Evolutionary conservation across 2,888 invertebrate species (phyloP).

Genomic region (Hirtodrosophila alboralis): DNA sequence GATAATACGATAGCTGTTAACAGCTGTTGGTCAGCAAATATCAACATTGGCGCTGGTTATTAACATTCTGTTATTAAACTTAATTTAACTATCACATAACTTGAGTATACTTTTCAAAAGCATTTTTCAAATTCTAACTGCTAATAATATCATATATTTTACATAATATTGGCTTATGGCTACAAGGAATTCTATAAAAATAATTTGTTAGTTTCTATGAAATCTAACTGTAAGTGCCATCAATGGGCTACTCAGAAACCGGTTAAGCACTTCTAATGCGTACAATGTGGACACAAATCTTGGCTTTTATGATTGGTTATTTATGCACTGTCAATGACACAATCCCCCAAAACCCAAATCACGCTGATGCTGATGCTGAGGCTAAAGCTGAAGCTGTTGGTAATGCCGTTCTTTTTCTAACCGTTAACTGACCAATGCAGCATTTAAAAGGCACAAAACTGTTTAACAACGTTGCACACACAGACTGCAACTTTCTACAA

Average conservation of each 20-base stretch:
- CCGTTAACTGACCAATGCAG: constrained; percentile 59
- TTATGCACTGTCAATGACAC: constrained; percentile 62
- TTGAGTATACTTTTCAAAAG: not conserved
- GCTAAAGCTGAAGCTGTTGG: too few species aligned
- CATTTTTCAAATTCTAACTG: constrained; percentile 13
- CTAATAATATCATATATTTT: constrained; percentile 17
- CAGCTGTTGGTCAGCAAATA: too few species aligned
- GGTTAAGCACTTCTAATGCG: constrained; percentile 55
- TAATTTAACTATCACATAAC: not conserved
- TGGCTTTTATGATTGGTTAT: constrained; percentile 48
- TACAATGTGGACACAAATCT: constrained; percentile 23
- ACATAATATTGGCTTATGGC: constrained; percentile 35
- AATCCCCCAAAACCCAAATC: constrained; percentile 52
- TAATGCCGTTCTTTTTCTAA: constrained; percentile 71
- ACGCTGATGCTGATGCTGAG: constrained; percentile 23
- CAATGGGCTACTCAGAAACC: constrained; percentile 52
- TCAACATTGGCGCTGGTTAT: too few species aligned
- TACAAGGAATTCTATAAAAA: constrained; percentile 25
- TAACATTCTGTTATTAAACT: not conserved
- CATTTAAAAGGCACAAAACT: constrained; percentile 51
- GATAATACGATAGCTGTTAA: too few species aligned
- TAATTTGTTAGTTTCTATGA: constrained; percentile 18
- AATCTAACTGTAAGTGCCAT: constrained; percentile 70
- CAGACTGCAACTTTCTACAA: constrained; percentile 68
- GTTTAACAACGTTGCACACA: constrained; percentile 38